phyloP scores from a whole-genome alignment of 2,113 vertebrate species.

The Accipiter virgatus region DNA sequence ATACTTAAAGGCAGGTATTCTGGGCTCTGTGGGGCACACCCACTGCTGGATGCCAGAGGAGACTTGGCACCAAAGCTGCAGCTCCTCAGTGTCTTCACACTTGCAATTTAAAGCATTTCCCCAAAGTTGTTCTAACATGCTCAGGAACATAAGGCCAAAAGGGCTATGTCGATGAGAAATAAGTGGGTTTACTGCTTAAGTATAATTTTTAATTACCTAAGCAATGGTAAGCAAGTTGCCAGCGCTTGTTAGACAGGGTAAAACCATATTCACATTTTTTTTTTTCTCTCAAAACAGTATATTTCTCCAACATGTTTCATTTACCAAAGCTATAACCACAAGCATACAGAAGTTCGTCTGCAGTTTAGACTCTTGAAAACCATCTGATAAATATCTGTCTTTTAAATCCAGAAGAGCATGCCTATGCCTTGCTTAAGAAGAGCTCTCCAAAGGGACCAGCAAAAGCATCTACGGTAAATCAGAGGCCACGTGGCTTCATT shows the following conservation, averaged over 20 bases:
- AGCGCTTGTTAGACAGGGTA: background rate
- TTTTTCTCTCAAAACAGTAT: background rate
- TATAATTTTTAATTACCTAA: background rate
- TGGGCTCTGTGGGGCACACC: background rate
- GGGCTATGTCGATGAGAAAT: background rate
- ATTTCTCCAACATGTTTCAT: background rate
- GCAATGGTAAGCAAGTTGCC: background rate
- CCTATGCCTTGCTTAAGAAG: background rate
- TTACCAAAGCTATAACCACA: background rate
- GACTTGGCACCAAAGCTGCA: background rate
- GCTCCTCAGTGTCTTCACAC: background rate
- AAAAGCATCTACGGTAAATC: background rate
- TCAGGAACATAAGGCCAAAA: background rate
- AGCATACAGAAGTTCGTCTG: background rate
- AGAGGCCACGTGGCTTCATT: background rate
- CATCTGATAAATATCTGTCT: background rate
- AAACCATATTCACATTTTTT: background rate
- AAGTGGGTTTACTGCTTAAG: background rate
- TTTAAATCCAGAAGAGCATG: background rate
- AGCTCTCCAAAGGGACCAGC: background rate
- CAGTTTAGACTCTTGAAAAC: background rate
- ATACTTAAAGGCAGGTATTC: background rate
- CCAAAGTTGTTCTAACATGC: background rate
- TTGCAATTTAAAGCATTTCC: background rate
- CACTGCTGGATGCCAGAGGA: background rate